Evolutionary conservation across 2,797 vertebrate species (phyloP), one percentile per base, ranked within the genome.

Genomic region (Linurgus olivaceus): DNA sequence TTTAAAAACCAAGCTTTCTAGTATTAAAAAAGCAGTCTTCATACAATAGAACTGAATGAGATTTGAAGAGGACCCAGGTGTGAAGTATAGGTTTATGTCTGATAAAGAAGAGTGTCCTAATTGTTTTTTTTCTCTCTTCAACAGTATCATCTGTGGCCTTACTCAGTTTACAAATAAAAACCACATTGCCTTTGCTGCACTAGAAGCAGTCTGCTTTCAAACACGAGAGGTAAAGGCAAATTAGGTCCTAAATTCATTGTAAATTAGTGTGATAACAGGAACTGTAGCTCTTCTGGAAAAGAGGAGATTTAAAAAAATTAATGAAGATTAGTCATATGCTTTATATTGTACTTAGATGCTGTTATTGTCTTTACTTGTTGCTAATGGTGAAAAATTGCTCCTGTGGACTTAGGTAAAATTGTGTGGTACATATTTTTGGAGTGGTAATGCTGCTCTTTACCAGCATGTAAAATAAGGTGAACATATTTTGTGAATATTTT

Each of bases 171-270:
- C 99, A 33, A 99, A 99, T 90, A 99, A 98, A 97, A 99, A 98
- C n/a, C 99, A 99, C 93, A 97, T 99, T 11, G 99, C 99, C 13
- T 99, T 99, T 26, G 99, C 99, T 93, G 99, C 99, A 7, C 97
- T 99, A 85, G 99, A 99, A 97, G 99, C 99, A 0, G 99, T 99
- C 62, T 99, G 99, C 93, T 99, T 99, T 97, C 99, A 99, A 97
- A 99, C 99, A 37, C 98, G 99, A 97, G 99, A 99, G 99, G 99
- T 99, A 97, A 95, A 75, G 47, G 52, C 67, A 77, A 86, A 70
- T 17, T 55, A 4, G 15, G 19, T 82, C 48, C 54, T 94, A 62
- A 83, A 77, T 51, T 75, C 2, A 13, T 45, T 63, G 33, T 47
- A 52, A 87, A 52, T 70, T 31, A 52, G 6, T 79, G 26, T 79